Base-by-base conservation (phyloP, 1,140 invertebrate genomes). In the Drosophila kanapiae region DNA sequence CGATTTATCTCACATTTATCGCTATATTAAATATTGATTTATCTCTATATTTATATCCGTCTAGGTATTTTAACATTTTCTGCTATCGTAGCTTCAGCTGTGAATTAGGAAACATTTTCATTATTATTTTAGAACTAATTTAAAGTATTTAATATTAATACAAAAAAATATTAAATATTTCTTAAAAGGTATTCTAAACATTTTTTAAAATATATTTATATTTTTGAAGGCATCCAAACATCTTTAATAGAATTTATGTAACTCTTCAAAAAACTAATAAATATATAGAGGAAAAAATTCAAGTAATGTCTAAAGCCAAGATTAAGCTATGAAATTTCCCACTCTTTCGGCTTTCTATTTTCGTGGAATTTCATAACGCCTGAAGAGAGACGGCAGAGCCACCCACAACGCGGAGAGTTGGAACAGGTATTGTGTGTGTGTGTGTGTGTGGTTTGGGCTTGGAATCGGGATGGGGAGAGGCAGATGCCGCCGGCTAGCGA, bases 401-500 rank as follows among this genome's bases (percentile, higher is more conserved):
- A 74, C 68, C 82, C 82, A 84, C 38, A 33, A 56, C 4, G 53
- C 53, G 3, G 11, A 47, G 56, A 37, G 37, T 54, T 14, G 27
- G 54, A 60, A 70, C 57, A 58, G 53, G n/a, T 54, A 77, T 48
- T 48, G 68, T 56, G 53, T 54, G 51, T 54, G 23, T 0, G 42
- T 47, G 45, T 47, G 47, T 9, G 23, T 51, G 48, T 16, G 27
- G 48, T 51, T 51, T 23, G 23, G 23, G 23, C 23, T 76, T n/a
- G 38, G 49, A 56, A 65, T 56, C 62, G 51, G 45, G 57, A 68
- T 79, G n/a, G 56, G 53, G 63, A 47, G 57, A 67, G 56, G 29
- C 29, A 42, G 58, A 58, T 78, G 82, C 79, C 68, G 64, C 79
- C 68, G 83, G 63, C 74, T 65, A 75, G 80, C 85, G 74, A 84